Conservation (phyloP, 2,113 vertebrate species). For the Rana temporaria region DNA sequence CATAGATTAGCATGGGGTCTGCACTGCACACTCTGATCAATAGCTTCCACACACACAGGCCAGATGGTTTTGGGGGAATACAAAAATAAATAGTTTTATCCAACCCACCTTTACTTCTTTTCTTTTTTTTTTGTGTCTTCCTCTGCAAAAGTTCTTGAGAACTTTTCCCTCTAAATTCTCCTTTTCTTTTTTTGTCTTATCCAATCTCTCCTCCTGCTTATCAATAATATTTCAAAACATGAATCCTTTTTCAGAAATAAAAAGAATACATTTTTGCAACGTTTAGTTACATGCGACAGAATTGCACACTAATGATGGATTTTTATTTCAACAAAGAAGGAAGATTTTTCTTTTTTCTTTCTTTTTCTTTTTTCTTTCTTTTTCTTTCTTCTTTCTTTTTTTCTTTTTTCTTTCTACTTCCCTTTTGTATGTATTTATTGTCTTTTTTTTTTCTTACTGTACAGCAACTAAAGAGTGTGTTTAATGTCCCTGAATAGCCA, state of each 20-base stretch:
- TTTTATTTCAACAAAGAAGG: not conserved
- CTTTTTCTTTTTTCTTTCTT: too few relatives aligned
- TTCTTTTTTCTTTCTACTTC: too few relatives aligned
- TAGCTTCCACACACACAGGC: slow-evolving; percentile 75
- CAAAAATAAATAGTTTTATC: slow-evolving; percentile 66
- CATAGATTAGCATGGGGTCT: slow-evolving; percentile 85
- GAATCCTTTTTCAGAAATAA: too few relatives aligned
- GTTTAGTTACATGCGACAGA: too few relatives aligned
- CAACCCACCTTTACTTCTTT: slow-evolving; percentile 61
- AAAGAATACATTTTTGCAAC: too few relatives aligned
- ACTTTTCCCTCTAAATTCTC: too few relatives aligned
- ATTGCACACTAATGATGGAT: too few relatives aligned
- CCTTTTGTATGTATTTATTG: not conserved
- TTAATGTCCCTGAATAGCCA: slow-evolving; percentile 49
- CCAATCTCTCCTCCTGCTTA: too few relatives aligned
- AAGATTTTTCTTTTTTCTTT: too few relatives aligned
- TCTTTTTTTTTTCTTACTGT: not conserved
- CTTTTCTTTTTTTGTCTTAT: too few relatives aligned
- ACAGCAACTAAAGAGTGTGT: slow-evolving; percentile 9
- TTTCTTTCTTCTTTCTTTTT: not conserved
- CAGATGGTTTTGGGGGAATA: slow-evolving; percentile 78
- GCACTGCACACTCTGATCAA: slow-evolving; percentile 81
- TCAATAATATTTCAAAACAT: too few relatives aligned
- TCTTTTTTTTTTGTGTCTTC: slow-evolving; percentile 37
- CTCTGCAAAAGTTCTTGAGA: slow-evolving; percentile 48